These are phyloP conservation scores for Procavia capensis DNA, from an alignment of 2,113 vertebrate genomes.

Conservation along the genomic window DNA sequence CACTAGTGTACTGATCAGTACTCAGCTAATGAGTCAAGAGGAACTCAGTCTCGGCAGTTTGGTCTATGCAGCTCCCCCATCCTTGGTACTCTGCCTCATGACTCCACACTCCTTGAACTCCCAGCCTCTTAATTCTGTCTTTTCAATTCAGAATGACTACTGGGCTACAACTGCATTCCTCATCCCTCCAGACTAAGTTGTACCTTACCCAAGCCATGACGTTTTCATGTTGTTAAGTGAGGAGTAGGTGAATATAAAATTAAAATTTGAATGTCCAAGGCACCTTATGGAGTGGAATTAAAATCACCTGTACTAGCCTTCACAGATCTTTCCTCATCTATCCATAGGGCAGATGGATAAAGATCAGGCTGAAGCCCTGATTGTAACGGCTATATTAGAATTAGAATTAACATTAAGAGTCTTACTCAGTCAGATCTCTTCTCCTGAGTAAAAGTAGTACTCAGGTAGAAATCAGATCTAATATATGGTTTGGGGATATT, in stretches of 20 bases:
- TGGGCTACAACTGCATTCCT: neutral
- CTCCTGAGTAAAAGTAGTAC: neutral
- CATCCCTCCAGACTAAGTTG: too few species aligned
- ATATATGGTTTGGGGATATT: neutral
- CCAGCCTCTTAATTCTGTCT: neutral
- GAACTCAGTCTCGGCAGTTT: neutral
- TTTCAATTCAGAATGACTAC: neutral
- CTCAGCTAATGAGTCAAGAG: neutral
- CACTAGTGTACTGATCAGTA: too few species aligned
- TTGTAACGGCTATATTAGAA: neutral
- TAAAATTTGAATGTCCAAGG: neutral
- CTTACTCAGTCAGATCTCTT: neutral
- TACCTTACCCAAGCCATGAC: too few species aligned
- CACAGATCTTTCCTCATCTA: neutral
- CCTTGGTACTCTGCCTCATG: neutral
- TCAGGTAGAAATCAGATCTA: neutral
- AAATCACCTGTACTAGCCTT: neutral
- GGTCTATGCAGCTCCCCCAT: rapidly evolving
- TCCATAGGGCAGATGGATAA: neutral
- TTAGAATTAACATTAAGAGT: neutral
- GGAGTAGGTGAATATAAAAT: neutral
- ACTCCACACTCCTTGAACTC: neutral
- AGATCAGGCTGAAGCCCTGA: neutral
- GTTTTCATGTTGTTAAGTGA: too few species aligned
- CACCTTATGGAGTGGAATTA: neutral